Evolutionary conservation across 2,113 vertebrate species (phyloP), one percentile per base, ranked within the genome.

Genomic region (Elgaria multicarinata): DNA sequence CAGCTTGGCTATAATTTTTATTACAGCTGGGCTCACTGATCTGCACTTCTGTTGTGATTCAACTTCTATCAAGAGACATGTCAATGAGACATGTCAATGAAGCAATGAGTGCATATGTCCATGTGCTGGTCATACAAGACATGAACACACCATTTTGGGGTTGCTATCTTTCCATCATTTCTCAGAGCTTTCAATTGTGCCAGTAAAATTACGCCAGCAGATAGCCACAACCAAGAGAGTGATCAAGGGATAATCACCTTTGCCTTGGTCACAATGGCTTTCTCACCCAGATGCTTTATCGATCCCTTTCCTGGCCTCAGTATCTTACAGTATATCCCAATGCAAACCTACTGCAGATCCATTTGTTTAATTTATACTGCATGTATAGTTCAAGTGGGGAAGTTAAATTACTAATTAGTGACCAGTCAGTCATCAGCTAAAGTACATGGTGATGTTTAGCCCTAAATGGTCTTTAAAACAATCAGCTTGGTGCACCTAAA

Each of bases 381-480:
- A 67, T 84, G 55, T 71, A 67, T 55, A 53, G 64, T 79, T 87
- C 42, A 79, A 69, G 31, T 3, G 62, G 44, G 64, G 18, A 83
- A 89, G 44, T 26, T 69, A 78, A 67, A 62, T 77, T 85, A 6
- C 62, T 85, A 89, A 89, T 89, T 89, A 89, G 74, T 78, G 74
- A 85, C 72, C 72, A 69, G 46, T 89, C 74, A 85, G 62, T 89
- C 82, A 77, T 78, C 44, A 69, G 33, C 55, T 89, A 46, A 89
- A 75, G 33, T 88, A 83, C 69, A n/a, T 46, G 20, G 39, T 44
- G 28, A 80, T 80, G 50, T 74, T 86, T 72, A 78, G 53, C 67
- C 76, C 74, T n/a, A 78, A 84, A 67, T 31, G 76, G n/a, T 81
- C 93, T 95, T 94, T 88, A 50, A 93, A 1, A 84, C 6, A 69